Conservation (phyloP, 2,797 vertebrate genomes). For the Malacoctenus gilli region DNA sequence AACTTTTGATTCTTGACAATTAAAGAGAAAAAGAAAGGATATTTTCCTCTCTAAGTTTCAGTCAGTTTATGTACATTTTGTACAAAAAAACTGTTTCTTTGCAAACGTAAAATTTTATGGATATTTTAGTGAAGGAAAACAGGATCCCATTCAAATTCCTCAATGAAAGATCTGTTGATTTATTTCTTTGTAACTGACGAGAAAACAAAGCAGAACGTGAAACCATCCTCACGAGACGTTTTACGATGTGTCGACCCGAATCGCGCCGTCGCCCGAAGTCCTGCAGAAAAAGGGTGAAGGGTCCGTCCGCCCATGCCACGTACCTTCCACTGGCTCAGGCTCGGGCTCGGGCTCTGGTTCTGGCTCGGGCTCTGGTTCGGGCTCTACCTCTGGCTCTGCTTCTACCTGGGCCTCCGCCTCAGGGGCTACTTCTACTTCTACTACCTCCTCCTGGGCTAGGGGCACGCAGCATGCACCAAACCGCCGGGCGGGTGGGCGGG, state of each 20-base stretch:
- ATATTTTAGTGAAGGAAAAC: no score
- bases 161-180: no score
- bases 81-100: no score
- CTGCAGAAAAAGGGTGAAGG: conserved; percentile 68
- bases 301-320: conserved; percentile 75
- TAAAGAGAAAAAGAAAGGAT: no score
- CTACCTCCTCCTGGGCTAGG: conserved; percentile 84
- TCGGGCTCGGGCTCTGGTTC: conserved; percentile 59
- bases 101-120: no score
- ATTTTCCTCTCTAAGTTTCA: no score
- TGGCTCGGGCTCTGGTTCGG: conserved; percentile 65
- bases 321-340: conserved; percentile 86
- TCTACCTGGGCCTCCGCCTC: conserved; percentile 82
- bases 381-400: conserved; percentile 74
- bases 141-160: no score
- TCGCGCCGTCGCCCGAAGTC: conserved; percentile 32
- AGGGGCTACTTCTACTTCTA: conserved; percentile 88
- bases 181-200: no score
- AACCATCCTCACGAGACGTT: conserved; percentile 20
- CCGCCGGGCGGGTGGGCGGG: conserved; percentile 65
- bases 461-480: conserved; percentile 83
- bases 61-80: no score
- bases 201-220: conserved; percentile 5
- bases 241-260: conserved; percentile 27
- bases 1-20: no score